These are phyloP conservation scores for Drosophila macrospina DNA, from an alignment of 2,888 invertebrate genomes.

Conservation along the genomic window DNA sequence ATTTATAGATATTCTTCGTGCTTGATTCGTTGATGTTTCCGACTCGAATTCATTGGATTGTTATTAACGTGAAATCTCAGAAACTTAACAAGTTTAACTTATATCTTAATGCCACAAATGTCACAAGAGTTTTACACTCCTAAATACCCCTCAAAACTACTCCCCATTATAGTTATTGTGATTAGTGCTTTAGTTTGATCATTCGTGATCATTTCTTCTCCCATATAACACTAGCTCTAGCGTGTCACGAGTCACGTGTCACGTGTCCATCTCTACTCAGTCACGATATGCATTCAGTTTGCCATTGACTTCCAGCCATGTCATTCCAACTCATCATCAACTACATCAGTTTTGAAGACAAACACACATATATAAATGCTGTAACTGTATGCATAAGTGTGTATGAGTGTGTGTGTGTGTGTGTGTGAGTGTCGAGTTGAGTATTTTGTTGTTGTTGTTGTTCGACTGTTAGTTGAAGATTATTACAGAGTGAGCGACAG, in stretches of 20 bases:
- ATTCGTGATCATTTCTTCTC: too few species aligned
- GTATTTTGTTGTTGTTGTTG: constrained; percentile 31
- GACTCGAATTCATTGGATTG: background rate
- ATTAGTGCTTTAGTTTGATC: too few species aligned
- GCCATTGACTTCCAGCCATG: constrained; percentile 62
- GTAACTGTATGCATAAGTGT: constrained; percentile 10
- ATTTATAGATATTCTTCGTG: constrained; percentile 8
- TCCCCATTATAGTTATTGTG: too few species aligned
- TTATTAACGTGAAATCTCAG: background rate
- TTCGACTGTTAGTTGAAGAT: constrained; percentile 67
- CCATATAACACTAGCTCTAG: too few species aligned
- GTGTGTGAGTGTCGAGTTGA: constrained; percentile 11
- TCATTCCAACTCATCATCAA: constrained; percentile 58
- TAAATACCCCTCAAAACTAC: too few species aligned
- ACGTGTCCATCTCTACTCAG: constrained; percentile 38
- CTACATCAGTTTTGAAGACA: constrained; percentile 43
- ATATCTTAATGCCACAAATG: background rate
- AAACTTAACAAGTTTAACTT: background rate
- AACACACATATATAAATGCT: constrained; percentile 16
- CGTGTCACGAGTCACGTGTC: constrained; percentile 44
- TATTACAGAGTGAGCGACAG: constrained; percentile 67
- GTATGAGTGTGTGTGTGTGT: constrained; percentile 3
- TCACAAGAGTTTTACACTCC: too few species aligned
- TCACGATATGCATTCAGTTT: constrained; percentile 47
- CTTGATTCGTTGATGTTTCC: background rate